phyloP scores from a whole-genome alignment of 53 echinoderm and acorn worm species.

The Paracentrotus lividus region DNA sequence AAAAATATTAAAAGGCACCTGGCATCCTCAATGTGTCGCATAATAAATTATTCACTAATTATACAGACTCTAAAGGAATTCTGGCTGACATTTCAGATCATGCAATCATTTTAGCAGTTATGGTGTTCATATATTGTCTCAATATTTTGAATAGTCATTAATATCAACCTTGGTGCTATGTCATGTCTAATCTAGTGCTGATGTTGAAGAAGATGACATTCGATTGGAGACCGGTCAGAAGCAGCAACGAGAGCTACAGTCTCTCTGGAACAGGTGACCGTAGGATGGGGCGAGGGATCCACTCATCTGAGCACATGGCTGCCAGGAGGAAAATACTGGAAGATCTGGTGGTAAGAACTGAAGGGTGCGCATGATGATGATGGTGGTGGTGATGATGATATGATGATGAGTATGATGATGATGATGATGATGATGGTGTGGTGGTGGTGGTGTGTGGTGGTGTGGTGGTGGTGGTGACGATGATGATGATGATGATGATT shows the following conservation, averaged over 20 bases:
- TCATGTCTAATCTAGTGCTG: slow-evolving; percentile 72
- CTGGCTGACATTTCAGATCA: no score
- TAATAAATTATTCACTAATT: no score
- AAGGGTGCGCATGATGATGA: neutral
- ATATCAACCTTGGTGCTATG: neutral
- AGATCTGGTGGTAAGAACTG: slow-evolving; percentile 77
- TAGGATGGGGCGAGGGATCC: slow-evolving; percentile 80
- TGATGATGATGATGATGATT: slow-evolving; percentile 23
- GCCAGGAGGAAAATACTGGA: slow-evolving; percentile 75
- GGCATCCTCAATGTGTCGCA: no score
- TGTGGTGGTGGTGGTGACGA: neutral
- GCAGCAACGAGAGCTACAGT: slow-evolving; percentile 83
- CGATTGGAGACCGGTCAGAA: slow-evolving; percentile 92
- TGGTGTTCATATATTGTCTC: no score
- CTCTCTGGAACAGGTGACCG: slow-evolving; percentile 81
- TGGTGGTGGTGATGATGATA: neutral
- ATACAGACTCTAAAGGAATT: no score
- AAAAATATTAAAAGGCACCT: no score
- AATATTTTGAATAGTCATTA: no score
- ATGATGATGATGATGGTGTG: neutral
- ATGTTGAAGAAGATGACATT: slow-evolving; percentile 90
- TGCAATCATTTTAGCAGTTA: no score
- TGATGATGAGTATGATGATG: no score
- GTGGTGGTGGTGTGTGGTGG: neutral
- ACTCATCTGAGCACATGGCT: slow-evolving; percentile 85